phyloP scores from a whole-genome alignment of 2,888 invertebrate species.

The Hesperia comma region DNA sequence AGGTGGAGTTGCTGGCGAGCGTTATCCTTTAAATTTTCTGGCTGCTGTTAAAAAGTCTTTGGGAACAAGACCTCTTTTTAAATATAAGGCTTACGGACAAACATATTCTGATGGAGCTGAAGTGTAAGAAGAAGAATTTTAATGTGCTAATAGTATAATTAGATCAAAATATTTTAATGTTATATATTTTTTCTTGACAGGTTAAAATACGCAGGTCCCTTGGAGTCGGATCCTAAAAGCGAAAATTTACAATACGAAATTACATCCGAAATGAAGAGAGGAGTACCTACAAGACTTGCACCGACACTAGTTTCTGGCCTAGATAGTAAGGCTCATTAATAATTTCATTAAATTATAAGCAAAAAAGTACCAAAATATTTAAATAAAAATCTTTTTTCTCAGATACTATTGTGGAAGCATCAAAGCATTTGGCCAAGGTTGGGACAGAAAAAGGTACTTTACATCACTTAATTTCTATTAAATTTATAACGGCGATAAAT shows the following conservation, averaged over 20 bases:
- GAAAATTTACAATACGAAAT: conserved; percentile 54
- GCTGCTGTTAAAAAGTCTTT: conserved; percentile 57
- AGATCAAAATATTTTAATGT: not conserved
- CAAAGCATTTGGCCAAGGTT: conserved; percentile 61
- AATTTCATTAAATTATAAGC: not conserved
- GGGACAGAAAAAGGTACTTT: conserved; percentile 60
- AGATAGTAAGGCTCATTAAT: conserved; percentile 45
- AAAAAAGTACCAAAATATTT: not conserved
- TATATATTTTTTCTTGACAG: conserved; percentile 43
- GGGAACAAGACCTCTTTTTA: conserved; percentile 57
- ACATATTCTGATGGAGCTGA: conserved; percentile 61
- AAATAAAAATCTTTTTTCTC: conserved; percentile 36
- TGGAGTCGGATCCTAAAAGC: conserved; percentile 51
- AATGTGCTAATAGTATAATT: not conserved
- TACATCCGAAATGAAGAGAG: conserved; percentile 54
- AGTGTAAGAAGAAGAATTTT: conserved; percentile 50
- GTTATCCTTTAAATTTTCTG: conserved; percentile 60
- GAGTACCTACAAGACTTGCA: conserved; percentile 54
- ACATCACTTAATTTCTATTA: not conserved
- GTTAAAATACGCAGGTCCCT: conserved; percentile 55
- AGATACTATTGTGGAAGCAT: conserved; percentile 59
- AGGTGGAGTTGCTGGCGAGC: conserved; percentile 66
- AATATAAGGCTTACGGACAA: conserved; percentile 60
- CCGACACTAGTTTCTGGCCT: conserved; percentile 52
- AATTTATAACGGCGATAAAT: not conserved